These are phyloP conservation scores for Serripes groenlandicus DNA, from an alignment of 2,888 invertebrate genomes.

Conservation along the genomic window DNA sequence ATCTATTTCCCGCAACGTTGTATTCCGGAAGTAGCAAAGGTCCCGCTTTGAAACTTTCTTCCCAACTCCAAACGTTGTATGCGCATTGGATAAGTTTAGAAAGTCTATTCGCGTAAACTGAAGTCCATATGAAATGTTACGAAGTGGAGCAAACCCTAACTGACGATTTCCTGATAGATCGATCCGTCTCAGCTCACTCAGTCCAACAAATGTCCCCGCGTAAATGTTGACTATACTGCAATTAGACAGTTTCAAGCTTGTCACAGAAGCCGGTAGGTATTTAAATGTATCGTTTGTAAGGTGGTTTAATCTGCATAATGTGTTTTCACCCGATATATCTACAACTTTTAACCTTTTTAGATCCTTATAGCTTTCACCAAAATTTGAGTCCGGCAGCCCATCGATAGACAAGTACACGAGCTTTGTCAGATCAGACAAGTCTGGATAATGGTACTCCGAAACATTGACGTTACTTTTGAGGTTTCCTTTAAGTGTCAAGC, in stretches of 20 bases:
- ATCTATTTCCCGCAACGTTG: constrained; percentile 28
- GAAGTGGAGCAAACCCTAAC: constrained; percentile 21
- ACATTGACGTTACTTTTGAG: neutral
- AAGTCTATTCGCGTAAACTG: constrained; percentile 34
- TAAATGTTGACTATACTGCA: constrained; percentile 36
- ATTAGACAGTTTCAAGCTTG: constrained; percentile 12
- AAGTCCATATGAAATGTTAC: constrained; percentile 42
- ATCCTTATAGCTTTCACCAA: neutral
- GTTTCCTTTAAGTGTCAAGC: neutral
- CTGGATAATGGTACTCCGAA: neutral
- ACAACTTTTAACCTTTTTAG: neutral
- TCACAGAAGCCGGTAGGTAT: neutral
- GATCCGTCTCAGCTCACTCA: constrained; percentile 16
- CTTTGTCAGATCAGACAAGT: neutral
- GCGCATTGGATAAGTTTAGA: constrained; percentile 27
- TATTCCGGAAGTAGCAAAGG: constrained; percentile 38
- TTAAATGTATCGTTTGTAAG: constrained; percentile 6
- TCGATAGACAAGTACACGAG: neutral
- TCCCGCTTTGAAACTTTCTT: neutral
- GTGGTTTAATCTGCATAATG: neutral
- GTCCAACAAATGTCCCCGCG: constrained; percentile 18
- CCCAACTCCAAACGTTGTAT: constrained; percentile 32
- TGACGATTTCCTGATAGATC: constrained; percentile 41
- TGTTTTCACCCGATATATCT: neutral
- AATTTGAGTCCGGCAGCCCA: neutral